Evolutionary conservation across 2,113 vertebrate species (phyloP).

Genomic region (Heteronetta atricapilla): DNA sequence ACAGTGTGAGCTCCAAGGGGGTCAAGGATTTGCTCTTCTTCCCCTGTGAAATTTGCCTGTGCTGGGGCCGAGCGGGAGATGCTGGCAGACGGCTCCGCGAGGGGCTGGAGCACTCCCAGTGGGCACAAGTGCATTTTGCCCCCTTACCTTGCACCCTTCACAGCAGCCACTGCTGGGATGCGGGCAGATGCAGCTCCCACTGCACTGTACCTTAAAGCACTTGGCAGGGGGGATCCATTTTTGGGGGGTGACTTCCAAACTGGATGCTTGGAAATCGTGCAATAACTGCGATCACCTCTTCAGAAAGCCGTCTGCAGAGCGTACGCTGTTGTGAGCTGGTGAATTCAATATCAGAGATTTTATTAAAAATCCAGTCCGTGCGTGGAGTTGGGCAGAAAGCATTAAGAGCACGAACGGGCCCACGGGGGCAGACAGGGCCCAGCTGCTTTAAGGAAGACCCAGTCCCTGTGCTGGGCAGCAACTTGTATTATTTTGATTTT

Average conservation of each 20-base stretch:
- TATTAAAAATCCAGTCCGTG: not conserved
- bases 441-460: not conserved
- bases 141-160: not conserved
- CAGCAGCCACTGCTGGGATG: not conserved
- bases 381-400: not conserved
- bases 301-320: not conserved
- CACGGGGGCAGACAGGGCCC: not conserved
- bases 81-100: not conserved
- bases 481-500: constrained; percentile 9
- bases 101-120: fast-evolving
- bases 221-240: not conserved
- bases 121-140: not conserved
- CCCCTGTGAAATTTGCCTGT: not conserved
- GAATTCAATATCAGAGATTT: not conserved
- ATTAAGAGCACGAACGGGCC: not conserved
- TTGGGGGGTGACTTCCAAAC: not conserved
- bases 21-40: not conserved
- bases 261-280: not conserved
- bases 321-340: not conserved
- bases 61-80: not conserved
- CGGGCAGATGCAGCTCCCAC: fast-evolving
- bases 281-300: not conserved
- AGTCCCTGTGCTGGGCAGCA: not conserved
- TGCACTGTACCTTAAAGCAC: not conserved
- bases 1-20: not conserved